Evolutionary conservation across 1,140 invertebrate genomes (phyloP).

Genomic region (Diabrotica virgifera): DNA sequence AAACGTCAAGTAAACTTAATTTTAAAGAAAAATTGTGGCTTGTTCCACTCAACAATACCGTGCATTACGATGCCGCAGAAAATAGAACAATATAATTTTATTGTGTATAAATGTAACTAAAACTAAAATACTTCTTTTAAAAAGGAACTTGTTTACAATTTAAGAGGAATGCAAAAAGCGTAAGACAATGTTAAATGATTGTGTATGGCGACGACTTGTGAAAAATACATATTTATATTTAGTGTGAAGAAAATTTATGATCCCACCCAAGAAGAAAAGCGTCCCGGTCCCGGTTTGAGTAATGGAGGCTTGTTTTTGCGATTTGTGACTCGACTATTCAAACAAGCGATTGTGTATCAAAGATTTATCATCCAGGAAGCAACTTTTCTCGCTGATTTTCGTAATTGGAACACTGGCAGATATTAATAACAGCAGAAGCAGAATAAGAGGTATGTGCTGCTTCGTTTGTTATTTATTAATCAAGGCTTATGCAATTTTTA

Average conservation of each 20-base stretch:
- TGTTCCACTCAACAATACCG: too few relatives aligned
- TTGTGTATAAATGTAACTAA: too few relatives aligned
- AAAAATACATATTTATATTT: constrained; percentile 15
- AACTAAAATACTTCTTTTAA: too few relatives aligned
- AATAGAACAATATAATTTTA: too few relatives aligned
- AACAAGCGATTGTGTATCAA: constrained; percentile 33
- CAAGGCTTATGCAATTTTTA: background rate
- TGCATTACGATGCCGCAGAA: too few relatives aligned
- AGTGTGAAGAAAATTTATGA: background rate
- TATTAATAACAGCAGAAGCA: constrained; percentile 34
- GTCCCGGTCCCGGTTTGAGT: constrained; percentile 3
- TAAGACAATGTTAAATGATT: background rate
- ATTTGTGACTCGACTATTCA: constrained; percentile 26
- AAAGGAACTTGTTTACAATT: too few relatives aligned
- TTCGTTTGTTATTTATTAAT: constrained; percentile 30
- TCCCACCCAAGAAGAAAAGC: background rate
- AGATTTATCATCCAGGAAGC: constrained; percentile 33
- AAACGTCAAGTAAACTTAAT: too few relatives aligned
- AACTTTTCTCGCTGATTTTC: constrained; percentile 31
- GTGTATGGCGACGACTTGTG: background rate
- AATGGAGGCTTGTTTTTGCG: constrained; percentile 15
- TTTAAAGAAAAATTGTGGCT: too few relatives aligned
- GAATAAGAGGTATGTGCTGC: constrained; percentile 33
- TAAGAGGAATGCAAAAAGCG: too few relatives aligned
- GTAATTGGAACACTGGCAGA: constrained; percentile 33